Base-by-base conservation (phyloP, 2,888 invertebrate genomes). In the Clusia tigrina region DNA sequence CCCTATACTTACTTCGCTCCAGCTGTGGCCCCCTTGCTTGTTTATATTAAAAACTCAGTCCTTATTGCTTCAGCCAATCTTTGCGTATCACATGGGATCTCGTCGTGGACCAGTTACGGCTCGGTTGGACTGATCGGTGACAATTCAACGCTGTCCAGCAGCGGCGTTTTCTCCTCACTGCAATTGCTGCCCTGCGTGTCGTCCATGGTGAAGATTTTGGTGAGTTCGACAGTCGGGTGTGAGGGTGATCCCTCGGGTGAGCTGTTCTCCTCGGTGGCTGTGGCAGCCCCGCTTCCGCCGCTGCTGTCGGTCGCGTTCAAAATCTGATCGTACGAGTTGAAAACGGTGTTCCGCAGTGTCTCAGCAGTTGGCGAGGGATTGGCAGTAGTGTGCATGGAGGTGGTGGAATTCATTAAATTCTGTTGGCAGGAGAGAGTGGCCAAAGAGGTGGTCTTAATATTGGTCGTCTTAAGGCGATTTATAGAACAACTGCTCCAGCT, bases 141-240 rank as follows among this genome's bases (percentile, higher is more conserved):
- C 81, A 84, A 83, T 72, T 84, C 84, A 65, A 84, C 83, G 69
- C 82, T 83, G 66, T 84, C 84, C 61, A 84, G 76, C 37, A 84
- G 74, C 48, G 84, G 84, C 10, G 82, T 83, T 69, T 84, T 83
- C 71, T 84, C 84, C 69, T 84, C 84, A 65, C 78, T 80, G 71
- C 80, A 79, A 65, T 78, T 75, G 69, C 81, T 79, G 65, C 75
- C 71, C 66, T 72, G 69, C 54, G 78, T 69, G 68, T 76, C 76
- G 61, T 82, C 80, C 72, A 78, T 73, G 59, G 77, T 75, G 60
- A 82, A 80, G 42, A 77, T 80, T 58, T 78, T 76, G 3, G 81
- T 78, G 17, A 80, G 65, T 18, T 80, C 79, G 23, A 78, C 76
- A 18, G 80, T 78, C 57, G 77, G 79, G 63, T 76, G 73, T 24